These are phyloP conservation scores for Morpho deidamia DNA, from an alignment of 2,888 invertebrate species.

Conservation along the genomic window DNA sequence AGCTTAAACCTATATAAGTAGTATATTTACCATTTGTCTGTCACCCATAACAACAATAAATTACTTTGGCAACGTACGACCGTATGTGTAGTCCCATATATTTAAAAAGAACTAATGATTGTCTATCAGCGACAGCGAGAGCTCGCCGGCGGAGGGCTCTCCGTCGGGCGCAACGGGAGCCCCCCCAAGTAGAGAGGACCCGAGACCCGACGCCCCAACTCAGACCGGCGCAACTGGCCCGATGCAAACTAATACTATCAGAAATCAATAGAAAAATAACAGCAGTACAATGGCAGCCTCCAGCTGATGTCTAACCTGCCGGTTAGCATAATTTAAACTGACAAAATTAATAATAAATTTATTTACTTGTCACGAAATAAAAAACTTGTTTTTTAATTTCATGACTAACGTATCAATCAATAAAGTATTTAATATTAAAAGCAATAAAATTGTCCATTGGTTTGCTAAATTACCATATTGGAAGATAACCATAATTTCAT, in stretches of 20 bases:
- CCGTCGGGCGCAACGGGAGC: conserved; percentile 47
- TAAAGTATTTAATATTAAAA: no score
- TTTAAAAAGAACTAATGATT: no score
- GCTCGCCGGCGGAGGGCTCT: conserved; percentile 55
- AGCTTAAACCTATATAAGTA: no score
- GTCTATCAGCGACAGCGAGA: conserved; percentile 42
- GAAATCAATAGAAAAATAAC: conserved; percentile 89
- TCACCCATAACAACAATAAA: neutral
- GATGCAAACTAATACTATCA: conserved; percentile 85
- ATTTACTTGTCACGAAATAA: no score
- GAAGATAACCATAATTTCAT: no score
- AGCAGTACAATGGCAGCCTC: conserved; percentile 84
- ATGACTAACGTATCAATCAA: no score
- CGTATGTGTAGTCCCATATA: neutral
- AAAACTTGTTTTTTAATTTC: no score
- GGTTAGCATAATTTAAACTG: no score
- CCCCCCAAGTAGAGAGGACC: conserved; percentile 37
- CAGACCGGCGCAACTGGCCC: conserved; percentile 81
- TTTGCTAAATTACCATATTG: no score
- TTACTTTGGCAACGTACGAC: neutral
- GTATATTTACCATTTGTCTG: no score
- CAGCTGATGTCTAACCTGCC: conserved; percentile 23
- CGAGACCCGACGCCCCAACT: conserved; percentile 69
- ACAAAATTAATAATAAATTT: no score
- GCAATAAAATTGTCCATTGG: no score